Conservation (phyloP, 2,797 vertebrate species). For the Platyrinchus mystaceus region DNA sequence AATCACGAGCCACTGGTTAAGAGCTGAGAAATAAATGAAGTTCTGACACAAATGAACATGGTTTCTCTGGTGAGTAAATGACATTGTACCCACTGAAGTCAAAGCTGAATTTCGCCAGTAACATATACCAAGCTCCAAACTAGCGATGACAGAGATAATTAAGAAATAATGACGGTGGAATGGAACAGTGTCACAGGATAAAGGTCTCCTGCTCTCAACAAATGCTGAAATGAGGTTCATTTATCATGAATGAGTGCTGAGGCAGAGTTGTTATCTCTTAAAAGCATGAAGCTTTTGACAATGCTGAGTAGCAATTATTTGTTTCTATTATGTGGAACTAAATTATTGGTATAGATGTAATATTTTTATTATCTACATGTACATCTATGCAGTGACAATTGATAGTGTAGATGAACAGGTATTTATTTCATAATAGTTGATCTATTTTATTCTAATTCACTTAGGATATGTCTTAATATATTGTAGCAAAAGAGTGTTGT, state of each 20-base stretch:
- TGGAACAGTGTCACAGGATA: slow-evolving; percentile 62
- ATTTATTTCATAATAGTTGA: neutral
- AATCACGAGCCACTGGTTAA: neutral
- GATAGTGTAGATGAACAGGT: neutral
- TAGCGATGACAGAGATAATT: slow-evolving; percentile 65
- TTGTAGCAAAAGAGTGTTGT: neutral
- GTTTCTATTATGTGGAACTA: slow-evolving; percentile 5
- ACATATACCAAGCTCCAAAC: slow-evolving; percentile 18
- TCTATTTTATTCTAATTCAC: slow-evolving; percentile 17
- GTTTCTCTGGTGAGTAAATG: neutral
- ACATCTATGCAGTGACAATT: neutral
- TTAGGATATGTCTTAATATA: neutral
- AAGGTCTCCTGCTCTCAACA: slow-evolving; percentile 53
- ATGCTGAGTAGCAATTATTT: slow-evolving; percentile 2
- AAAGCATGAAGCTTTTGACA: neutral
- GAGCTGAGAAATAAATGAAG: neutral
- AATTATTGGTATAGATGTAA: neutral
- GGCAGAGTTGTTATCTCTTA: slow-evolving; percentile 16
- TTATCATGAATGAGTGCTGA: slow-evolving; percentile 68
- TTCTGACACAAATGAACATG: neutral
- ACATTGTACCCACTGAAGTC: neutral
- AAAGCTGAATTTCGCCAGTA: slow-evolving; percentile 18
- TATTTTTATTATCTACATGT: neutral
- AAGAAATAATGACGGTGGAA: slow-evolving; percentile 72
- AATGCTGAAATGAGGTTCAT: slow-evolving; percentile 65